Evolutionary conservation across 2,113 vertebrate genomes (phyloP), one percentile per base, ranked within the genome.

Genomic region (Thermophis baileyi): DNA sequence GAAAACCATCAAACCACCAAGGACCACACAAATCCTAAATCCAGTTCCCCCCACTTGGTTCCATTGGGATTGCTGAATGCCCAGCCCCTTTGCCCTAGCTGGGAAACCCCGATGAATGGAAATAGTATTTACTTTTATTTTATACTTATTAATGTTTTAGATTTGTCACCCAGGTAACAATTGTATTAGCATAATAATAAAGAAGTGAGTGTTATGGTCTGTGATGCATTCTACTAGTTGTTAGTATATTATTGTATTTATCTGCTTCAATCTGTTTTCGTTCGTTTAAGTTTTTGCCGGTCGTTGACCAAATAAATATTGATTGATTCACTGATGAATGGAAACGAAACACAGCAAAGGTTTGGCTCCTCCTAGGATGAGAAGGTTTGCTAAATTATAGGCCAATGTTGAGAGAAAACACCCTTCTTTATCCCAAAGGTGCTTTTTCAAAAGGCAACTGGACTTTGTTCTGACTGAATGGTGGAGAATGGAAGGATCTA

Each of bases 281-380:
- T 63, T 5, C 10, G 30, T 63, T 63, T 5, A 12, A 63, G 0
- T 30, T 30, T 30, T 14, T 2, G 27, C 27, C 0, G 3, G 27
- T 63, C 27, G 4, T 12, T 30, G 27, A 63, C 27, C 11, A 4
- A 63, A 12, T 63, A 30, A 63, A 63, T 12, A 63, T 63, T 63
- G 60, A 30, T 14, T 25, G 22, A 30, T 30, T 30, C 4, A 14
- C 24, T 4, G 60, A 74, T 40, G 69, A 74, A 74, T 20, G 90
- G 35, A 44, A 40, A 30, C 6, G 60, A 94, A 25, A 9, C 50
- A 94, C 40, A 93, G 90, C 0, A 0, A 35, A n/a, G 30, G n/a
- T 6, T 6, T 74, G n/a, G 69, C 7, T 7, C 16, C 69, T 35
- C n/a, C n/a, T 0, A 57, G 50, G 88, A n/a, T 92, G 10, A 57